phyloP scores from a whole-genome alignment of 2,888 invertebrate genomes.

The Epinotia ramella region DNA sequence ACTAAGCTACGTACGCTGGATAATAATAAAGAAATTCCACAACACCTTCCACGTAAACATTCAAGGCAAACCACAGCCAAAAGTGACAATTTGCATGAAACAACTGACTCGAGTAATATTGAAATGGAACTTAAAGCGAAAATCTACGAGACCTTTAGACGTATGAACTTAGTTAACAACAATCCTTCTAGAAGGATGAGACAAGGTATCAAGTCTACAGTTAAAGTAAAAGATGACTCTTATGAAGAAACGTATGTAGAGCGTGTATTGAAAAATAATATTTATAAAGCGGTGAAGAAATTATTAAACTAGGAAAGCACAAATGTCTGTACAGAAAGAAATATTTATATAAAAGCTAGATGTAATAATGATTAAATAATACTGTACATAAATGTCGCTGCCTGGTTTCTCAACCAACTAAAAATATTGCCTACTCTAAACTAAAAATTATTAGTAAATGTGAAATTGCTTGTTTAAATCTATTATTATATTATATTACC shows the following conservation, averaged over 20 bases:
- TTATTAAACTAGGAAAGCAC: not conserved
- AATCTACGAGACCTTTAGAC: not conserved
- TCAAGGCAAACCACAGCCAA: not conserved
- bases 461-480: not conserved
- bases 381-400: not conserved
- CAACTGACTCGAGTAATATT: not conserved
- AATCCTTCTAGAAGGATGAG: not conserved
- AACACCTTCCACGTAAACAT: not conserved
- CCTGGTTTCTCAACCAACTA: not conserved
- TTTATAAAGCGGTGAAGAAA: conserved; percentile 14
- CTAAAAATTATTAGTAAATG: not conserved
- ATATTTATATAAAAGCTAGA: not conserved
- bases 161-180: not conserved
- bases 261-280: conserved; percentile 4
- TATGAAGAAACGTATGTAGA: not conserved
- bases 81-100: not conserved
- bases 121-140: not conserved
- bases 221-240: not conserved
- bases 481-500: not conserved
- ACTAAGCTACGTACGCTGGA: not conserved
- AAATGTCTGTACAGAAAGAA: not conserved
- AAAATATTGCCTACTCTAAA: not conserved
- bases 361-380: not conserved
- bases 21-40: not conserved
- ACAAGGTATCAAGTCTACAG: not conserved